These are phyloP conservation scores for Toxostoma redivivum DNA, from an alignment of 2,113 vertebrate species.

Conservation along the genomic window DNA sequence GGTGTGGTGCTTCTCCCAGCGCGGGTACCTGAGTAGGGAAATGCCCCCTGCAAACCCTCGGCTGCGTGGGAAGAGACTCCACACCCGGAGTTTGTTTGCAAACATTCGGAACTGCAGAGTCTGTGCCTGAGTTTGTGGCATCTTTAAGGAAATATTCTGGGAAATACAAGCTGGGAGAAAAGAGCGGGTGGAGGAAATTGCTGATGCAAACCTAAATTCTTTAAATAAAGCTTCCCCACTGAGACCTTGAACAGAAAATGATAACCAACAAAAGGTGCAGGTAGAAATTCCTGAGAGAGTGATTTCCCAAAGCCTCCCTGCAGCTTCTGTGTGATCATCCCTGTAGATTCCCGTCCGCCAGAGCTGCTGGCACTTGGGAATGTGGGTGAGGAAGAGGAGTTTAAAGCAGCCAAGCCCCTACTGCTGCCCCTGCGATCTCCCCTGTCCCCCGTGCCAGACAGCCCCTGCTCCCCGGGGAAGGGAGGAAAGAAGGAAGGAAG, in stretches of 20 bases:
- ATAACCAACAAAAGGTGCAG: not conserved
- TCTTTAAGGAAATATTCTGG: not conserved
- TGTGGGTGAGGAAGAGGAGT: not conserved
- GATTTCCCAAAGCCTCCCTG: not conserved
- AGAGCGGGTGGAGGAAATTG: not conserved
- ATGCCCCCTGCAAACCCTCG: not conserved
- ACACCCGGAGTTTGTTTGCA: slow-evolving; percentile 17
- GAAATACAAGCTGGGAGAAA: not conserved
- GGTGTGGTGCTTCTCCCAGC: rapidly evolving
- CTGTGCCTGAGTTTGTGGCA: not conserved
- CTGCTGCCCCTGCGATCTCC: not conserved
- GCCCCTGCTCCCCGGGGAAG: not conserved
- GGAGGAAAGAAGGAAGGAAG: not conserved
- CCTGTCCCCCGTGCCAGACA: not conserved
- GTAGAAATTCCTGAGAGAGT: not conserved
- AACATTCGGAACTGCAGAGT: not conserved
- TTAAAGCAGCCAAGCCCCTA: not conserved
- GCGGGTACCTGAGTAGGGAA: not conserved
- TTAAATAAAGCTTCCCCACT: not conserved
- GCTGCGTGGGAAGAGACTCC: not conserved
- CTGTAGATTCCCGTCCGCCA: not conserved
- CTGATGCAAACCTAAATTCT: not conserved
- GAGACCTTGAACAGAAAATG: not conserved
- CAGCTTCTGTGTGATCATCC: not conserved
- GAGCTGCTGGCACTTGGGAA: not conserved